Percentiles rank a stretch among this genome's conserved stretches.
phyloP scores from a whole-genome alignment of 2,113 vertebrate species.

The Neomonachus schauinslandi region DNA sequence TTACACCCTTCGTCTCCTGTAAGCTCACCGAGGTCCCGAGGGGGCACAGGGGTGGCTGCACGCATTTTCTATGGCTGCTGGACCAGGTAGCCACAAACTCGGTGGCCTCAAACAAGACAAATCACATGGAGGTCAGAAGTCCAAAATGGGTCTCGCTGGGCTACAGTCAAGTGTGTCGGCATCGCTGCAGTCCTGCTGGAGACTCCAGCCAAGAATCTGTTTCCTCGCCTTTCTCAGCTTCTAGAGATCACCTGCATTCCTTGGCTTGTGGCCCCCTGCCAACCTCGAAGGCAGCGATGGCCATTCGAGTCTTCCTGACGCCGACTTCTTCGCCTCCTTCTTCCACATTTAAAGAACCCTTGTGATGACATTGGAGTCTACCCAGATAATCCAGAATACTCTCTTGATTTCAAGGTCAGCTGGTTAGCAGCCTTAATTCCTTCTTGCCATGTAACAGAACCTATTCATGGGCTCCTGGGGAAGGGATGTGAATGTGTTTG shows the following conservation, averaged over 20 bases:
- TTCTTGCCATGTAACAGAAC: neutral
- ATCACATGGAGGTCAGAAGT: neutral
- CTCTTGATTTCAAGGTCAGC: neutral
- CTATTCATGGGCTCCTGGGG: fast-evolving
- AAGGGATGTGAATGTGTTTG: too few species aligned
- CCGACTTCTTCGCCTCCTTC: neutral
- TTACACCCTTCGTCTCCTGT: neutral
- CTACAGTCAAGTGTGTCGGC: neutral
- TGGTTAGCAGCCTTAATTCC: neutral
- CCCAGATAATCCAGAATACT: neutral
- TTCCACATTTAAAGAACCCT: neutral
- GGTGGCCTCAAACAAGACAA: neutral
- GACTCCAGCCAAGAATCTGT: fast-evolving
- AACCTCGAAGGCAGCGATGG: neutral
- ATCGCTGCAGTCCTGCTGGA: neutral
- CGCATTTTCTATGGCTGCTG: neutral
- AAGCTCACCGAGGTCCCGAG: too few species aligned
- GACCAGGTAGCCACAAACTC: neutral
- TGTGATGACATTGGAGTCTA: neutral
- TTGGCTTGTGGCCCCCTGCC: neutral
- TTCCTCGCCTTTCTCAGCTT: neutral
- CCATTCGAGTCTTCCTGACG: neutral
- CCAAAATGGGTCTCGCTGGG: neutral
- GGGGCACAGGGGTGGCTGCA: too few species aligned
- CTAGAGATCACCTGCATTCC: neutral